Evolutionary conservation across 2,797 vertebrate species (phyloP), one percentile per base, ranked within the genome.

Genomic region (Poeciliopsis turneri): DNA sequence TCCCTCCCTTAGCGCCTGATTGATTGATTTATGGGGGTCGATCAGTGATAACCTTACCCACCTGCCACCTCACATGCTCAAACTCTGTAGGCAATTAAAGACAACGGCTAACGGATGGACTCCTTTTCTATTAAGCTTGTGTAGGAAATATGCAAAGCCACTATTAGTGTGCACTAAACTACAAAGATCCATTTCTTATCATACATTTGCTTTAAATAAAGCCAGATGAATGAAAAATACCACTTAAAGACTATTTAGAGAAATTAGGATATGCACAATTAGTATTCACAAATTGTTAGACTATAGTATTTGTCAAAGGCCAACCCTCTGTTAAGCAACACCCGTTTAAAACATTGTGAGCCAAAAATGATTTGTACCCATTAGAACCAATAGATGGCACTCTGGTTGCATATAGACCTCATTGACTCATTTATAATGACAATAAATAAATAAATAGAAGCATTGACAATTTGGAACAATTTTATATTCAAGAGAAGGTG

Each of bases 1-100:
- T 88, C 64, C 46, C 74, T 85, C 64, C 76, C 75, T 30, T 23
- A 43, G 78, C 64, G 18, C 75, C 80, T 66, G 82, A 88, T 75
- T 85, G 83, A 91, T 84, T 94, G 93, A 95, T 95, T 94, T 93
- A 94, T 91, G 89, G 88, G 88, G 87, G 89, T 92, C 80, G 82
- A 86, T 90, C 83, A 64, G 82, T 78, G 78, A 75, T 84, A 89
- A 92, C 88, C 83, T 86, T 82, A 81, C 83, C 75, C 57, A 55
- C 88, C 77, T 64, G 78, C 75, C 20, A 66, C 76, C 69, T 84
- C 77, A 77, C 84, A 85, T 74, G 78, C 80, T 89, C 74, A 83
- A 79, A 90, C 39, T 72, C 30, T 59, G 76, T 36, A 45, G 55
- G 81, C 78, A 85, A 87, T 92, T 82, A 92, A 89, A 90, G 81